Percentiles rank a stretch among this genome's conserved stretches.
Conservation (phyloP, 2,797 vertebrate species). For the Spinibarbus caldwelli region DNA sequence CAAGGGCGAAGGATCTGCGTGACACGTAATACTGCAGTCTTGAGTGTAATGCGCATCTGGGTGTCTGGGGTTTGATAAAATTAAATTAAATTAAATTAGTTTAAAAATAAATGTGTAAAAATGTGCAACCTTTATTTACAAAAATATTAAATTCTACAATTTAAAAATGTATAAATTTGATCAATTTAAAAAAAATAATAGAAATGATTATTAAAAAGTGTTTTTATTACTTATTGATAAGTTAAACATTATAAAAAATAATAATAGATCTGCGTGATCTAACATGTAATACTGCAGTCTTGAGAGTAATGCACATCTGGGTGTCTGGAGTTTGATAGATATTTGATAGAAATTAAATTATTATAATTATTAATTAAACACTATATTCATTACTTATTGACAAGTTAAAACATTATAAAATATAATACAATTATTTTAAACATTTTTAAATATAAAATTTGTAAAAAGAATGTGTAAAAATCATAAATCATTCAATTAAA, state of each 20-base stretch:
- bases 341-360: too few species aligned
- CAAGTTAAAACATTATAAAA: neutral
- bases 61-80: neutral
- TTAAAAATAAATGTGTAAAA: too few species aligned
- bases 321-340: too few species aligned
- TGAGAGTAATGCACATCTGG: too few species aligned
- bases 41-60: neutral
- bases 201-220: neutral
- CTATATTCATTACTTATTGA: too few species aligned
- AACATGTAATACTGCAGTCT: too few species aligned
- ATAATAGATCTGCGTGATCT: too few species aligned
- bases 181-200: neutral
- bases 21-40: neutral
- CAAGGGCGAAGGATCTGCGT: neutral
- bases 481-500: too few species aligned
- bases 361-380: too few species aligned
- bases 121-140: neutral
- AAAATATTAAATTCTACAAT: neutral
- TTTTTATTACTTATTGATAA: too few species aligned
- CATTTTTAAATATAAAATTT: neutral
- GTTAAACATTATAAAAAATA: too few species aligned
- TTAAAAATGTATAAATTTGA: neutral
- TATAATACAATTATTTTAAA: neutral
- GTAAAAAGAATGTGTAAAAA: too few species aligned
- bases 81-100: neutral